A percentile compares a stretch with the other conserved stretches of the same genome.
phyloP scores from a whole-genome alignment of 2,888 invertebrate genomes.

The Cybosia mesomella region DNA sequence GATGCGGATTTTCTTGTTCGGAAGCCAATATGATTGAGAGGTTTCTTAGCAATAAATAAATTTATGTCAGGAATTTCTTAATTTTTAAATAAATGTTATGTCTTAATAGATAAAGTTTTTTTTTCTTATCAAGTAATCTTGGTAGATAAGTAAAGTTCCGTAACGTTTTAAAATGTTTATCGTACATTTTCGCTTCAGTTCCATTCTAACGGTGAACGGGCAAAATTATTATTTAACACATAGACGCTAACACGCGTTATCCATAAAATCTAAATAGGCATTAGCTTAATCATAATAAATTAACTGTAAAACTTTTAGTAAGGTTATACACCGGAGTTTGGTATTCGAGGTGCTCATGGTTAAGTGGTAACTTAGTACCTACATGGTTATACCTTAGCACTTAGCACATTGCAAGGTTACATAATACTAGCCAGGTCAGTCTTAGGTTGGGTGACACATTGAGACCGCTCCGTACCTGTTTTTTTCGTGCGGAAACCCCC shows the following conservation, averaged over 20 bases:
- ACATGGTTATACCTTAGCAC: no score
- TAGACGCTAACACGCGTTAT: neutral
- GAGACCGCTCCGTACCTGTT: no score
- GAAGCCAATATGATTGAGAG: no score
- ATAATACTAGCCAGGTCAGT: no score
- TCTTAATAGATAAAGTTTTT: neutral
- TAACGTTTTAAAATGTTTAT: neutral
- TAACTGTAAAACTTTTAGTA: neutral
- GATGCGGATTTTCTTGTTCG: no score
- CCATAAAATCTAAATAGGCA: neutral
- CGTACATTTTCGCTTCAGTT: constrained; percentile 2
- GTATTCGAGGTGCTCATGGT: neutral
- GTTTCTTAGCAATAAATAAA: no score
- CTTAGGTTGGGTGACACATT: no score
- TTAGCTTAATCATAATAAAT: constrained; percentile 2
- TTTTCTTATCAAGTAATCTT: neutral
- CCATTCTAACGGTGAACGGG: neutral
- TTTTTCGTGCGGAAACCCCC: no score
- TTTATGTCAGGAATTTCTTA: no score
- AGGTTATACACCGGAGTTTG: neutral
- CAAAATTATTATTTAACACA: neutral
- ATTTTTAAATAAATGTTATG: no score
- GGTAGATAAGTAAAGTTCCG: neutral
- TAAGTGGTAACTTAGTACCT: no score
- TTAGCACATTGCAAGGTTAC: no score